Percentiles rank a stretch among this genome's conserved stretches.
phyloP scores from a whole-genome alignment of 2,113 vertebrate genomes.

The Lathamus discolor region DNA sequence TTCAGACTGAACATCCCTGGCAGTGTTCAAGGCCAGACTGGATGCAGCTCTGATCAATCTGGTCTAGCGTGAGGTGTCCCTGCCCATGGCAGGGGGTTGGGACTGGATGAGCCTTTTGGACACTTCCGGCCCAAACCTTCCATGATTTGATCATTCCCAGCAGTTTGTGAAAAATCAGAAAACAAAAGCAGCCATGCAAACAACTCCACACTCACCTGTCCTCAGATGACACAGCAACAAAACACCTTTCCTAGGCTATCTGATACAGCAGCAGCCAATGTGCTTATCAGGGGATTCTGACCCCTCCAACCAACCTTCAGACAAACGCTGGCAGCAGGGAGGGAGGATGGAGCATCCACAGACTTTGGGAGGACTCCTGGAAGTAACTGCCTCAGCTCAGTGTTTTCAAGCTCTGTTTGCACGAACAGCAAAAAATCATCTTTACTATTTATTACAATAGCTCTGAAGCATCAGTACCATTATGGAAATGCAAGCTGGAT shows the following conservation, averaged over 20 bases:
- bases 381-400: not conserved
- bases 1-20: not conserved
- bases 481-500: not conserved
- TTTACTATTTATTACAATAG: not conserved
- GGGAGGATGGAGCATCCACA: not conserved
- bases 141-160: not conserved
- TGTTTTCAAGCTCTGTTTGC: not conserved
- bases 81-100: not conserved
- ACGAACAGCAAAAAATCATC: not conserved
- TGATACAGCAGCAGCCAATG: not conserved
- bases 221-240: not conserved
- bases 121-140: not conserved
- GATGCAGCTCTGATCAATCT: not conserved
- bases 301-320: not conserved
- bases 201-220: not conserved
- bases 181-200: not conserved
- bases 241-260: not conserved
- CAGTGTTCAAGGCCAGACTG: not conserved
- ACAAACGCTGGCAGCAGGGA: not conserved
- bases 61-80: not conserved
- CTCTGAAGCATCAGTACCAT: not conserved
- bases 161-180: not conserved
- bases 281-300: fast-evolving
- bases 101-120: not conserved
- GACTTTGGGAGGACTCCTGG: not conserved